phyloP scores from a whole-genome alignment of 2,888 invertebrate genomes.

The Torymus aiolomorphi region DNA sequence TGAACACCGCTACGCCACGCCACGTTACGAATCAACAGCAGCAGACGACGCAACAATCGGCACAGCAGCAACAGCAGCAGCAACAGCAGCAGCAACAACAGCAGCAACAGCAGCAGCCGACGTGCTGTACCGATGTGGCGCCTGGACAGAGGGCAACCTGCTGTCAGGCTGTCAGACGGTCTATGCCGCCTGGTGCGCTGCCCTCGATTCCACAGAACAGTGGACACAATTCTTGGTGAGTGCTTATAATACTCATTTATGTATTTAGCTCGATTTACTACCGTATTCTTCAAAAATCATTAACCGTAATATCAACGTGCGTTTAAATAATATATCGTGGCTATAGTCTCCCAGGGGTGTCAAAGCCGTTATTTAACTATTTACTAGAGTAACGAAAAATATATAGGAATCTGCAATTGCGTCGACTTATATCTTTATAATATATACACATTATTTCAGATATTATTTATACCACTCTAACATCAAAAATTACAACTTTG shows the following conservation, averaged over 20 bases:
- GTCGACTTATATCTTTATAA: too few relatives aligned
- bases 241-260: conserved; percentile 30
- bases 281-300: not conserved
- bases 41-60: conserved; percentile 69
- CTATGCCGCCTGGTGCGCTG: conserved; percentile 78
- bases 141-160: conserved; percentile 76
- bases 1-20: conserved; percentile 62
- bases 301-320: not conserved
- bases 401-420: too few relatives aligned
- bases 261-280: not conserved
- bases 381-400: too few relatives aligned
- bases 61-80: conserved; percentile 13
- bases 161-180: conserved; percentile 79
- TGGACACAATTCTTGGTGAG: conserved; percentile 72
- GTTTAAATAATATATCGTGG: too few relatives aligned
- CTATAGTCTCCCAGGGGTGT: too few relatives aligned
- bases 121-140: conserved; percentile 76
- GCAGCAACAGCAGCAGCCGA: conserved; percentile 54
- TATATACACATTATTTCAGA: too few relatives aligned
- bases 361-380: too few relatives aligned
- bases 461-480: too few relatives aligned
- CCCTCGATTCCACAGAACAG: conserved; percentile 67
- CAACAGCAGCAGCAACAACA: conserved; percentile 19
- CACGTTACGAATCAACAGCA: conserved; percentile 68
- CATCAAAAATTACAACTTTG: too few relatives aligned